These are phyloP conservation scores for Gerosis bhagava DNA, from an alignment of 2,888 invertebrate genomes.

Conservation along the genomic window DNA sequence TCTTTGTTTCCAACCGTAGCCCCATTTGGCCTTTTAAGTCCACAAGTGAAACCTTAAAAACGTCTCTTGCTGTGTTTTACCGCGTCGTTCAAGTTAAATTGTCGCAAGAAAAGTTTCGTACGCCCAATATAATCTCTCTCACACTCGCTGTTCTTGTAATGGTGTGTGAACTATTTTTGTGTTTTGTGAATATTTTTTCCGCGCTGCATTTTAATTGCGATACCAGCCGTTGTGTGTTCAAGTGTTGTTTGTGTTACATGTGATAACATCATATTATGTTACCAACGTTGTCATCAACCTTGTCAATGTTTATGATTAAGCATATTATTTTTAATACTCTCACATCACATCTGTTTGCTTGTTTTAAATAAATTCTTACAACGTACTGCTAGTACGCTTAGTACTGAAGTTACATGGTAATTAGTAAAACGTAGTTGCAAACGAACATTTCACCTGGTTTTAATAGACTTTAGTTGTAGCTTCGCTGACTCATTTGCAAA, in stretches of 20 bases:
- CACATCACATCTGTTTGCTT: no score
- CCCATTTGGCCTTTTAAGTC: slow-evolving; percentile 27
- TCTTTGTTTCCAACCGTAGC: slow-evolving; percentile 24
- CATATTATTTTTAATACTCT: no score
- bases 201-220: slow-evolving; percentile 14
- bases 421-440: no score
- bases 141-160: slow-evolving; percentile 14
- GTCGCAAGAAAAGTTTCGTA: slow-evolving; percentile 23
- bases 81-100: slow-evolving; percentile 20
- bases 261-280: slow-evolving; percentile 6
- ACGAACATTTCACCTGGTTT: no score
- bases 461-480: no score
- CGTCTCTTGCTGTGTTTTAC: slow-evolving; percentile 21
- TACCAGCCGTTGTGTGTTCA: slow-evolving; percentile 13
- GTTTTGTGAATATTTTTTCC: slow-evolving; percentile 5
- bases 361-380: no score
- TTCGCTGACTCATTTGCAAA: no score
- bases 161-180: slow-evolving; percentile 15
- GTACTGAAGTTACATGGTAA: no score
- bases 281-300: no score
- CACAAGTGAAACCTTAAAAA: slow-evolving; percentile 26
- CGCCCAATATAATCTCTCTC: slow-evolving; percentile 20
- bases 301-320: no score
- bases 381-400: no score
- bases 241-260: slow-evolving; percentile 9